phyloP scores from a whole-genome alignment of 2,797 vertebrate species.

The Mycteria americana region DNA sequence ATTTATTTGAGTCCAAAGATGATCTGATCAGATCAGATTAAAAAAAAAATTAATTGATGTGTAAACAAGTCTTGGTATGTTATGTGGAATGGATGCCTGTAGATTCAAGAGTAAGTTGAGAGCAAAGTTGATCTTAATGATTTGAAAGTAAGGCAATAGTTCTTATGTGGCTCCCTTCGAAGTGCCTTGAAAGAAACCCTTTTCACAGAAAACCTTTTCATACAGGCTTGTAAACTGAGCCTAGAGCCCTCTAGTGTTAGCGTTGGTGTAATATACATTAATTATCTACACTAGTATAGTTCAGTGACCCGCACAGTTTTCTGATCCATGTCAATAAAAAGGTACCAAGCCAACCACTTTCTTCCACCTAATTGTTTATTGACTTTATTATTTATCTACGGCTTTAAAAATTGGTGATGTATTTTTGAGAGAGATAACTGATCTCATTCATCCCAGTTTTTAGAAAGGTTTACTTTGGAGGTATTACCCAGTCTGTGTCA shows the following conservation, averaged over 20 bases:
- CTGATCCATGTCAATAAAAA: not conserved
- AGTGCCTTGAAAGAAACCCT: not conserved
- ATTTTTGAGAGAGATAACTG: not conserved
- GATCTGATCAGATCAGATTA: too few relatives aligned
- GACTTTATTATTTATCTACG: not conserved
- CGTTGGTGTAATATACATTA: rapidly evolving
- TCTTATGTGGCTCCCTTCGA: not conserved
- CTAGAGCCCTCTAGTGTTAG: conserved; percentile 40
- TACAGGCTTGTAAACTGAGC: not conserved
- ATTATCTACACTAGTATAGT: too few relatives aligned
- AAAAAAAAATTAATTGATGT: not conserved
- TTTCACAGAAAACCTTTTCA: not conserved
- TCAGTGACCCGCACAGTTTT: not conserved
- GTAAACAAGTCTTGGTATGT: not conserved
- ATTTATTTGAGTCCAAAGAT: not conserved
- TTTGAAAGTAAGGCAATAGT: not conserved
- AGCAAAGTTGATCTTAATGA: not conserved
- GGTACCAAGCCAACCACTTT: not conserved
- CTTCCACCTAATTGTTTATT: not conserved
- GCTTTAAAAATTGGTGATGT: not conserved
- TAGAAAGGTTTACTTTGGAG: not conserved
- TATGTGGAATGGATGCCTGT: not conserved
- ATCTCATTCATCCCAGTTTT: not conserved
- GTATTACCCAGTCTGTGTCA: not conserved
- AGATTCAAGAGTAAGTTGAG: not conserved